Base-by-base conservation (phyloP, 2,113 vertebrate genomes). In the Xiphophorus hellerii region DNA sequence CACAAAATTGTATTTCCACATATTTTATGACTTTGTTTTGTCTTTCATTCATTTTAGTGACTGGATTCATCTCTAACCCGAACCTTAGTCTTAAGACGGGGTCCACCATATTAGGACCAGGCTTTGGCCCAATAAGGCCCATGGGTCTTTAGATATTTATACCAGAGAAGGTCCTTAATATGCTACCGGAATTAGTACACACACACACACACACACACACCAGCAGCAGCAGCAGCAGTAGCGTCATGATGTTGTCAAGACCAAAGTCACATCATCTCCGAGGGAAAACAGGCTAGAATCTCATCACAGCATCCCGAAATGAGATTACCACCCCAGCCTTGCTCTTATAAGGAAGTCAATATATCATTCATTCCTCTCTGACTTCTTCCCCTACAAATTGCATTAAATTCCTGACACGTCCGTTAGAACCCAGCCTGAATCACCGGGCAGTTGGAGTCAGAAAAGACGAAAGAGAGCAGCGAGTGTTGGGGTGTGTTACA, bases 331-430 rank as follows among this genome's bases (percentile, higher is more conserved):
- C 81, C 48, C 71, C 51, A 74, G 90, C 86, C 86, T 82, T 81
- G 85, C 88, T 90, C 90, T 91, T 91, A 87, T 91, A 89, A 85
- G 84, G 80, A 89, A 92, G 88, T 92, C 88, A 92, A 89, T 93
- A 90, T 90, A 92, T 90, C 88, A 88, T 88, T 90, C 87, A 90
- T 85, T 74, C 84, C 82, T 75, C 90, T 74, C 84, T 82, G 88
- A 77, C 84, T 90, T 79, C 82, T 88, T 89, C 88, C 78, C 77
- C 75, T 82, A 64, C 86, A 92, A 87, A 93, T 89, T 85, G 77
- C 71, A 92, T 91, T 91, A 92, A 89, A 90, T 37, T 82, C 77
- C 82, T 84, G 72, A 87, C 81, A 81, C 78, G 87, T 87, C 85
- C 81, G 83, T 80, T 77, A 87, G 87, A 88, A 90, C 87, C 78